Base-by-base conservation (phyloP, 1,140 invertebrate genomes). In the Euura saliciscinereae region DNA sequence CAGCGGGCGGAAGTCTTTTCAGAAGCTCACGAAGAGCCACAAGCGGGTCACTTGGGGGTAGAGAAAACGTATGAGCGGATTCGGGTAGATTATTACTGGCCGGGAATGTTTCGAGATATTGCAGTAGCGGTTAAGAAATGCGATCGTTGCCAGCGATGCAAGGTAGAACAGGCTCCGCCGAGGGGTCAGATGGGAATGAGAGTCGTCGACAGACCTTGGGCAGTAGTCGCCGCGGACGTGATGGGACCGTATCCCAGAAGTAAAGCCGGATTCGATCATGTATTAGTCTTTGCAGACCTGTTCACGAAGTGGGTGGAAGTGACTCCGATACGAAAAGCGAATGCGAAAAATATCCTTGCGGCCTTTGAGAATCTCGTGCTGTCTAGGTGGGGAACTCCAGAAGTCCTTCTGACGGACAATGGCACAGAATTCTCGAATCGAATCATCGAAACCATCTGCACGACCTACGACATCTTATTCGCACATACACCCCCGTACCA, bases 341-440 rank as follows among this genome's bases (percentile, higher is more conserved):
- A n/a, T n/a, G n/a, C n/a, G n/a, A n/a, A n/a, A n/a, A n/a, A n/a
- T n/a, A n/a, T n/a, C n/a, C n/a, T n/a, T n/a, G n/a, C n/a, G n/a
- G n/a, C n/a, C n/a, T n/a, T n/a, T n/a, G n/a, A n/a, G n/a, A 8
- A 59, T 59, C 51, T 59, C 51, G 51, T 59, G 3, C 51, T 59
- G 8, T 59, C 51, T 7, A 7, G 3, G 51, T 59, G 51, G 51
- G 51, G 51, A 10, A 59, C 51, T n/a, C 84, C 84, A 0, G 67
- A 76, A 51, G 78, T 77, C 0, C 70, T 86, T 0, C 66, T 86
- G 0, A 77, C 85, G 28, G 87, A 90, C 70, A n/a, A n/a, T n/a
- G n/a, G n/a, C n/a, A n/a, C n/a, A n/a, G n/a, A n/a, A n/a, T n/a
- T n/a, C n/a, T n/a, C 72, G 2, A 71, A 70, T 59, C 2, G 2